A percentile compares a stretch with the other conserved stretches of the same genome.
Evolutionary conservation across 92 coral and sea anemone genomes (phyloP).

Genomic region (Virgularia gustaviana): DNA sequence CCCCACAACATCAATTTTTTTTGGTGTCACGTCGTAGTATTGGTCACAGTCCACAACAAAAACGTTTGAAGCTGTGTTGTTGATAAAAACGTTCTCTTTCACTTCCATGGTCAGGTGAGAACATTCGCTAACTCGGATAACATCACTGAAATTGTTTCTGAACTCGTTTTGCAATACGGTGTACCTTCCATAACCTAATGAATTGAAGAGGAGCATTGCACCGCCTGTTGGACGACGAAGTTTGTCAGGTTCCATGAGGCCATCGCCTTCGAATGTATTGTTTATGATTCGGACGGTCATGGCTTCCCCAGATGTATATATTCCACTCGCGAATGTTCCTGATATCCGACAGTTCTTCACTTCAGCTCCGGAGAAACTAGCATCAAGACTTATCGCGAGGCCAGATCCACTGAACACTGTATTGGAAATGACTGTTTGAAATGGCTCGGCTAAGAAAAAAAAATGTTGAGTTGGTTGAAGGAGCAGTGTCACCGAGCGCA

Average conservation of each 20-base stretch:
- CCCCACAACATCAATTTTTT: too few species aligned
- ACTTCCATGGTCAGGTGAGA: background rate
- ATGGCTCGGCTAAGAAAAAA: too few species aligned
- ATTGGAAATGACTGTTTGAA: too few species aligned
- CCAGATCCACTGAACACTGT: too few species aligned
- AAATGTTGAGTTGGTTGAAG: too few species aligned
- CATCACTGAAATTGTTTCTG: background rate
- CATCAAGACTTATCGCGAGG: background rate
- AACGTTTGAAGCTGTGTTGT: background rate
- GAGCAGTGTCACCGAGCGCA: too few species aligned
- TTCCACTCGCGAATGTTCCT: background rate
- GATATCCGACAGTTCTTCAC: background rate
- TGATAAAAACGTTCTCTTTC: background rate
- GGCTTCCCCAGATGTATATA: background rate
- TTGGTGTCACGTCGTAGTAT: too few species aligned
- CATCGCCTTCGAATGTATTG: slow-evolving; percentile 9
- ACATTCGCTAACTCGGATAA: background rate
- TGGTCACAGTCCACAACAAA: background rate
- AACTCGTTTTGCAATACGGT: background rate
- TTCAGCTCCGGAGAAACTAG: background rate
- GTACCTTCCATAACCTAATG: background rate
- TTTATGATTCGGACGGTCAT: background rate
- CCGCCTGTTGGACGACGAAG: too few species aligned
- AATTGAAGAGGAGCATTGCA: background rate
- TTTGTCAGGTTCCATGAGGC: background rate